A percentile compares a stretch with the other conserved stretches of the same genome.
These are phyloP conservation scores for Palloptera scutellata DNA, from an alignment of 2,888 invertebrate genomes.

Conservation along the genomic window DNA sequence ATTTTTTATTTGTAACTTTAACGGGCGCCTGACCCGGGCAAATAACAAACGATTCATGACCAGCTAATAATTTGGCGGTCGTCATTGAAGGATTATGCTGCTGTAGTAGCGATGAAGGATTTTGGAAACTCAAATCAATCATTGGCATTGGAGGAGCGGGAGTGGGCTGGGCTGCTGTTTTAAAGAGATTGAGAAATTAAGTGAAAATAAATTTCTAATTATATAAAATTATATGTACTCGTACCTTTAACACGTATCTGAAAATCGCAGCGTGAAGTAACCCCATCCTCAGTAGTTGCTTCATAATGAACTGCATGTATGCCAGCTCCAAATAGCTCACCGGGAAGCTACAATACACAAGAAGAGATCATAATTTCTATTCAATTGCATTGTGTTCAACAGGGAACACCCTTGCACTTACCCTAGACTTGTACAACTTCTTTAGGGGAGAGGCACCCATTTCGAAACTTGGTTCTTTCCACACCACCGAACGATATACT, in stretches of 20 bases:
- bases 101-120: slow-evolving; percentile 9
- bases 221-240: slow-evolving; percentile 23
- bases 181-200: neutral
- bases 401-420: slow-evolving; percentile 12
- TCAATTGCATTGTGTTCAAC: neutral
- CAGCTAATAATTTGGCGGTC: slow-evolving; percentile 41
- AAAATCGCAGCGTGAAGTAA: slow-evolving; percentile 72
- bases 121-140: slow-evolving; percentile 8
- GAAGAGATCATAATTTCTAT: neutral
- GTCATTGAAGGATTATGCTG: slow-evolving; percentile 30
- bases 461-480: slow-evolving; percentile 73
- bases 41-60: slow-evolving; percentile 60
- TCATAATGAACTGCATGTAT: slow-evolving; percentile 71
- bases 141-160: slow-evolving; percentile 23
- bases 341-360: slow-evolving; percentile 60
- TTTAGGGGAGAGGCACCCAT: slow-evolving; percentile 63
- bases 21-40: slow-evolving; percentile 59
- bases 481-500: slow-evolving; percentile 67
- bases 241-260: slow-evolving; percentile 70
- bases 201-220: neutral
- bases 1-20: slow-evolving; percentile 56
- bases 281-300: slow-evolving; percentile 71
- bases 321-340: slow-evolving; percentile 69
- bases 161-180: slow-evolving; percentile 32
- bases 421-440: slow-evolving; percentile 39